Evolutionary conservation across 2,113 vertebrate genomes (phyloP).

Genomic region (Microcebus murinus): DNA sequence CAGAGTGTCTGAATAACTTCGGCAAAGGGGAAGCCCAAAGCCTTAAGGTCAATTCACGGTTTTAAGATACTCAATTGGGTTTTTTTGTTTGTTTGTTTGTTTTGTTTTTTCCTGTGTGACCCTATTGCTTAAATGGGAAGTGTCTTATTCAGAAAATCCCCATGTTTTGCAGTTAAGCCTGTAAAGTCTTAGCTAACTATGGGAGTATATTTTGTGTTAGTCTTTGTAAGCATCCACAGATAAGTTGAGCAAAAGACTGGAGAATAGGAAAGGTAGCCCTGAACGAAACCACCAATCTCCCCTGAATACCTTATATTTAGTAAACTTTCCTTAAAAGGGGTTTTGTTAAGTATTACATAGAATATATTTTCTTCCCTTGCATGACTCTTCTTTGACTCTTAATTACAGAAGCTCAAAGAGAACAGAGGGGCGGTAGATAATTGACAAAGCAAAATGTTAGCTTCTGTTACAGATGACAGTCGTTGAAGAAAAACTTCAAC

Average conservation of each 20-base stretch:
- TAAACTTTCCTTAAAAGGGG: neutral
- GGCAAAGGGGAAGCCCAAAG: neutral
- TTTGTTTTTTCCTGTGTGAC: neutral
- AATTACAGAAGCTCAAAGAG: neutral
- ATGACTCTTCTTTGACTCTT: neutral
- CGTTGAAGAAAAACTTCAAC: neutral
- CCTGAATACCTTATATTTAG: neutral
- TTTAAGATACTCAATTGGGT: neutral
- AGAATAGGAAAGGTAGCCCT: neutral
- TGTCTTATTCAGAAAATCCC: constrained; percentile 47
- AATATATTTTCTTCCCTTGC: neutral
- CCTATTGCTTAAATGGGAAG: neutral
- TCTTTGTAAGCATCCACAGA: neutral
- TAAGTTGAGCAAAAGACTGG: neutral
- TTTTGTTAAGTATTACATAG: neutral
- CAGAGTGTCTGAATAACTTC: neutral
- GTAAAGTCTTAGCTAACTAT: neutral
- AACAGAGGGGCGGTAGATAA: neutral
- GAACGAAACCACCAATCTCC: neutral
- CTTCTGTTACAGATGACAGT: neutral
- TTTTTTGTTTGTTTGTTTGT: neutral
- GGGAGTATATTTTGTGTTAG: neutral
- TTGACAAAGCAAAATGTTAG: neutral
- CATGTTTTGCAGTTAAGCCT: constrained; percentile 6
- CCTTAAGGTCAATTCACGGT: neutral